These are phyloP conservation scores for Phalacrocorax brasilianus DNA, from an alignment of 2,113 vertebrate species.

Conservation along the genomic window DNA sequence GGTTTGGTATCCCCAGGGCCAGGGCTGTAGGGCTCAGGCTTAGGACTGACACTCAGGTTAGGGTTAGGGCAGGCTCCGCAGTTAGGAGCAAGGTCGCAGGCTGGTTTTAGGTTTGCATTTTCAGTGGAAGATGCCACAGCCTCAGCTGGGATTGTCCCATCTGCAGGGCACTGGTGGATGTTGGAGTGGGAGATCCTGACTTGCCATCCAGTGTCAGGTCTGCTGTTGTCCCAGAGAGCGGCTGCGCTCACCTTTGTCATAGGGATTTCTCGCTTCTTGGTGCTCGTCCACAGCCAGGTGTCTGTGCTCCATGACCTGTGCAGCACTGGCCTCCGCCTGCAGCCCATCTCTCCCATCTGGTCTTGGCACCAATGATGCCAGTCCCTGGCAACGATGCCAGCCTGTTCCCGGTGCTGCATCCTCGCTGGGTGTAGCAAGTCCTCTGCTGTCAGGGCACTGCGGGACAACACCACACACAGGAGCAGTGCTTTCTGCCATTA, in stretches of 20 bases:
- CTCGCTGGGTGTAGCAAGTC: background rate
- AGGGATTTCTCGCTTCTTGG: background rate
- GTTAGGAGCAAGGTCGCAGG: background rate
- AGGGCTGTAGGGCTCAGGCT: background rate
- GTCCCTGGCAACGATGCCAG: background rate
- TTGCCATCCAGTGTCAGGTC: background rate
- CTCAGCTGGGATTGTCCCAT: background rate
- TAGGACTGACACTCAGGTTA: rapidly evolving
- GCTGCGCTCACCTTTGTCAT: background rate
- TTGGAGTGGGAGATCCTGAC: background rate
- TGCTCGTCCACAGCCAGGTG: background rate
- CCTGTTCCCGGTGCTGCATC: background rate
- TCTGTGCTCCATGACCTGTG: rapidly evolving
- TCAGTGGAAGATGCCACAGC: background rate
- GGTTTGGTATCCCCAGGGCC: background rate
- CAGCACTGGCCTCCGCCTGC: rapidly evolving
- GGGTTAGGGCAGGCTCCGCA: background rate
- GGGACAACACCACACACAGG: background rate
- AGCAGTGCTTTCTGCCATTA: background rate
- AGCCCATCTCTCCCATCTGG: background rate
- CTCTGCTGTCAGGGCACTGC: background rate
- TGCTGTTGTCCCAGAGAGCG: background rate
- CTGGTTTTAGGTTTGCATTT: background rate
- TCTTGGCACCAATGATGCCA: rapidly evolving
- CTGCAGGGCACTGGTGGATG: background rate